Base-by-base conservation (phyloP, 2,888 invertebrate species). In the Prosopocoilus inquinatus region DNA sequence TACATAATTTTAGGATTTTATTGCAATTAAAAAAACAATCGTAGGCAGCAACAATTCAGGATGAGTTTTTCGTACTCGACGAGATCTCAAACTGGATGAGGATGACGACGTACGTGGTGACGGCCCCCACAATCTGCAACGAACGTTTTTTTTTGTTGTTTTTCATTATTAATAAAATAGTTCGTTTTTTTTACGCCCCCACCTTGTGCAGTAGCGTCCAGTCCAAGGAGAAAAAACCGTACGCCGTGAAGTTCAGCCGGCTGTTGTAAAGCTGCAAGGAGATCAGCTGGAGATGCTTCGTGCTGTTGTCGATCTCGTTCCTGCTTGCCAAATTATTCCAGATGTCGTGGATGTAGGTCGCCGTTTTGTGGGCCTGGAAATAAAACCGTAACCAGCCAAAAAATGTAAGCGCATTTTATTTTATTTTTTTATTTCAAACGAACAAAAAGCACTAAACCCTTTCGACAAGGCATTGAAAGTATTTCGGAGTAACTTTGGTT, bases 11-110 rank as follows among this genome's bases (percentile, higher is more conserved):
- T 20, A n/a, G 20, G 20, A 28, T 28, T 28, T 28, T 28, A 28
- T 28, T 28, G 20, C 20, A 28, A 28, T 28, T 1, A 28, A 28
- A 28, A 28, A 28, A 28, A 16, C 3, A 16, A 28, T 28, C n/a
- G n/a, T n/a, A n/a, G n/a, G n/a, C n/a, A n/a, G n/a, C n/a, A 28
- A 28, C 20, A 28, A 28, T 28, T 28, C 20, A 28, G 5, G 15
- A 41, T 13, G 43, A n/a, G 3, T 7, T 34, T 33, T 33, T 52
- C n/a, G 9, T 20, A 9, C 9, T 15, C 8, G 47, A 44, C 33
- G 50, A 47, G 32, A 57, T 51, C 54, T 64, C 58, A 47, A 64
- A 64, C 47, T 64, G 64, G 15, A 64, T 62, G 35, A 64, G 44
- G 41, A 64, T 60, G 3, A 64, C 54, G 12, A 60, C 59, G 20